Evolutionary conservation across 1,140 invertebrate species (phyloP).

Genomic region (Plectrocnemia conspersa): DNA sequence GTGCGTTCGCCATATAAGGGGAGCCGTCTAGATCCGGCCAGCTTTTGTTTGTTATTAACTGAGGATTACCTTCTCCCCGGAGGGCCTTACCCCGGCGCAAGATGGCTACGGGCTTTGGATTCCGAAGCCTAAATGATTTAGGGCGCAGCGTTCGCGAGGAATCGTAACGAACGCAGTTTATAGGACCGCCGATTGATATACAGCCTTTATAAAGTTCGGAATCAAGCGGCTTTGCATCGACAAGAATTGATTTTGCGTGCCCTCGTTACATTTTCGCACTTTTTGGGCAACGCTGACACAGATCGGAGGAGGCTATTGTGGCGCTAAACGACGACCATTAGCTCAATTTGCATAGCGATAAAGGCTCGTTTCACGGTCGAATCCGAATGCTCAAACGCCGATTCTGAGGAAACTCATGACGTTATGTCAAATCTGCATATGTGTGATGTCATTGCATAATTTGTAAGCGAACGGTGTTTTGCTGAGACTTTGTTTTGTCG

Average conservation of each 20-base stretch:
- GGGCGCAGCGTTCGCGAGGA: constrained; percentile 10
- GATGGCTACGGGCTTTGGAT: constrained; percentile 18
- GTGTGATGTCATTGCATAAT: too few species aligned
- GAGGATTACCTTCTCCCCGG: constrained; percentile 32
- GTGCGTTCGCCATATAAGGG: not conserved
- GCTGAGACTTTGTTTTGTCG: too few species aligned
- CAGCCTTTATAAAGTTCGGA: constrained; percentile 20
- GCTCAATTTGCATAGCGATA: too few species aligned
- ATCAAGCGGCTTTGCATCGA: constrained; percentile 14
- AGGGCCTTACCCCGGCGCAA: constrained; percentile 19
- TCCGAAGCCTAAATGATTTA: constrained; percentile 32
- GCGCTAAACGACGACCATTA: not conserved
- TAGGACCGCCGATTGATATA: constrained; percentile 22
- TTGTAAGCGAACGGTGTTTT: not conserved
- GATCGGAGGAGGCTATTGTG: not conserved
- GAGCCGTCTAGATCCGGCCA: constrained; percentile 16
- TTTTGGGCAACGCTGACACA: constrained; percentile 2
- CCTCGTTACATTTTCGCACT: constrained; percentile 14
- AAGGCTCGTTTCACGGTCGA: too few species aligned
- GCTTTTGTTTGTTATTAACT: constrained; percentile 36
- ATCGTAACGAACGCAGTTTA: constrained; percentile 19
- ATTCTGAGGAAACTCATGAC: too few species aligned
- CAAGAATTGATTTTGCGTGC: constrained; percentile 17
- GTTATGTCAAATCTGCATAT: too few species aligned
- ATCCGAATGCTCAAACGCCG: too few species aligned